These are phyloP conservation scores for Berghia stephanieae DNA, from an alignment of 1,140 invertebrate genomes.

Conservation along the genomic window DNA sequence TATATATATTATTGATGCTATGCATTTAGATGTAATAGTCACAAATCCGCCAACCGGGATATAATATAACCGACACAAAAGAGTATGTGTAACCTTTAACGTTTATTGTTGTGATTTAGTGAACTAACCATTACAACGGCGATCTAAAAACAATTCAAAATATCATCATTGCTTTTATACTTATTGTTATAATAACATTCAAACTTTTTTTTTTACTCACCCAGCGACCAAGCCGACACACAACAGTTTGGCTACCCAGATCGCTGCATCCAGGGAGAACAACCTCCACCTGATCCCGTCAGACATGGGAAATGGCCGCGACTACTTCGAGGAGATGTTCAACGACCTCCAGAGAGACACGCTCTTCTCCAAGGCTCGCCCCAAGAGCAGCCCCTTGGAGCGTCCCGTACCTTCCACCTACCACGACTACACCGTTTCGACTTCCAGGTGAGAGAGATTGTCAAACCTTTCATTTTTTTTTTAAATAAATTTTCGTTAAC, in stretches of 20 bases:
- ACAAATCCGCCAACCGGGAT: too few species aligned
- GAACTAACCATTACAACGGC: too few species aligned
- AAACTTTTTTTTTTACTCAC: background rate
- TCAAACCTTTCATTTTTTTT: too few species aligned
- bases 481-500: too few species aligned
- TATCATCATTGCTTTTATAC: background rate
- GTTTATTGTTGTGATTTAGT: too few species aligned
- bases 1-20: too few species aligned
- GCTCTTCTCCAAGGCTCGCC: constrained; percentile 43
- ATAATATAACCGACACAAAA: too few species aligned
- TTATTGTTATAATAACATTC: constrained; percentile 12
- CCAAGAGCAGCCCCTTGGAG: constrained; percentile 45
- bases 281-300: constrained; percentile 45
- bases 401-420: constrained; percentile 42
- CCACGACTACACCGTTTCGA: constrained; percentile 57
- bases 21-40: too few species aligned
- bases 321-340: constrained; percentile 84
- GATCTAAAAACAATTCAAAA: too few species aligned
- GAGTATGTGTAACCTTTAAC: too few species aligned
- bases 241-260: too few species aligned
- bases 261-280: background rate
- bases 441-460: constrained; percentile 49
- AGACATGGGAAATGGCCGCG: constrained; percentile 66
- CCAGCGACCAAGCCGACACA: background rate
- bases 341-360: constrained; percentile 74